These are phyloP conservation scores for human (Homo sapiens) DNA, from an alignment of 2,113 vertebrate species.

Conservation along the genomic window DNA sequence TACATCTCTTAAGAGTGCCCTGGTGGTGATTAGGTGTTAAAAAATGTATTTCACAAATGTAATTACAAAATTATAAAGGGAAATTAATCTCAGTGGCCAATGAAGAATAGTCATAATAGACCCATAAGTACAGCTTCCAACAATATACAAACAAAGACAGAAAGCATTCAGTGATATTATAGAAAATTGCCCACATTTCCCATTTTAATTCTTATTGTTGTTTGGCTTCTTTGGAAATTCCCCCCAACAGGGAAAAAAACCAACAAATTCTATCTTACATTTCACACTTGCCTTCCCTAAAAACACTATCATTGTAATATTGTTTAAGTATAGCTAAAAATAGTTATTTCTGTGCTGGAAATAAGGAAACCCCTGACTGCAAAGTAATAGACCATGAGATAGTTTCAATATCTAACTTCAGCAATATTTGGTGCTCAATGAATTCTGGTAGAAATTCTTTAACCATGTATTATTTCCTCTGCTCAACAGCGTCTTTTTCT, in stretches of 20 bases:
- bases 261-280: background rate
- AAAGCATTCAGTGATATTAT: background rate
- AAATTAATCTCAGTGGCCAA: slow-evolving; percentile 17
- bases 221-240: slow-evolving; percentile 20
- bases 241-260: background rate
- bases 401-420: background rate
- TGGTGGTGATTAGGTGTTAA: slow-evolving; percentile 56
- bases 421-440: background rate
- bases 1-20: slow-evolving; percentile 37
- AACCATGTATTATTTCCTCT: background rate
- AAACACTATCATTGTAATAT: background rate
- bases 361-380: slow-evolving; percentile 1
- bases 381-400: background rate
- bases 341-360: background rate
- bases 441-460: background rate
- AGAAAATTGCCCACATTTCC: background rate
- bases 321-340: background rate
- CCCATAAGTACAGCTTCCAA: background rate
- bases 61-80: slow-evolving; percentile 54
- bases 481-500: background rate
- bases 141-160: background rate
- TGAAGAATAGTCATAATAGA: background rate
- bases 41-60: slow-evolving; percentile 55
- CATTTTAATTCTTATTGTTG: background rate
- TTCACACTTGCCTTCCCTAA: slow-evolving; percentile 1